Base-by-base conservation (phyloP, 1,140 invertebrate species). In the Sitodiplosis mosellana region DNA sequence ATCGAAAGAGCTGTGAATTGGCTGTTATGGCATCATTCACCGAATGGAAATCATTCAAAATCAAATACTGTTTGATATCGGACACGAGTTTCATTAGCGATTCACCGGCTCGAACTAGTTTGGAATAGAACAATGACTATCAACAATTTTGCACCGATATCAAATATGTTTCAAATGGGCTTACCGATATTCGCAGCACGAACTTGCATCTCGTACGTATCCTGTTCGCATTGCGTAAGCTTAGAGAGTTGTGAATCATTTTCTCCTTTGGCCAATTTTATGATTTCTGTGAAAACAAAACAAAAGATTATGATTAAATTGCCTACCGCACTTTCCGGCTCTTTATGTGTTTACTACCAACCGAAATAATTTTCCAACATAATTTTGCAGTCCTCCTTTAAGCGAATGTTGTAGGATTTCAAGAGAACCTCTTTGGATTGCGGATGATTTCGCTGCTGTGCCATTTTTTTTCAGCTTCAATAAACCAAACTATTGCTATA, bases 331-430 rank as follows among this genome's bases (percentile, higher is more conserved):
- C n/a, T 36, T 36, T 36, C n/a, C 34, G n/a, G 34, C 34, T 8
- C 8, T 36, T 41, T 41, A 8, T 18, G 7, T 41, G 38, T n/a
- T 17, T n/a, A 18, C 17, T 43, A 21, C n/a, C 4, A 73, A 88
- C 86, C 87, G 77, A 86, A 81, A 69, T 92, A 96, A 66, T 96
- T 96, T 64, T 95, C 91, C 33, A 93, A 63, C 86, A 97, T 95
- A 46, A 90, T 91, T 68, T 89, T 91, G 0, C 95, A 83, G 69
- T 95, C 90, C 66, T 95, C 90, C 69, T 94, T 94, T 12, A 96
- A 66, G 47, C 89, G 69, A 12, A 87, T 90, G 42, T 85, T 86
- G 59, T 95, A 96, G 0, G 87, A 91, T 69, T 94, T 93, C 4
- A 96, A 66, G 21, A 94, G 66, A 15, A 89, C 91, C 69, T 95